Base-by-base conservation (phyloP, 2,113 vertebrate genomes). In the Tichodroma muraria region DNA sequence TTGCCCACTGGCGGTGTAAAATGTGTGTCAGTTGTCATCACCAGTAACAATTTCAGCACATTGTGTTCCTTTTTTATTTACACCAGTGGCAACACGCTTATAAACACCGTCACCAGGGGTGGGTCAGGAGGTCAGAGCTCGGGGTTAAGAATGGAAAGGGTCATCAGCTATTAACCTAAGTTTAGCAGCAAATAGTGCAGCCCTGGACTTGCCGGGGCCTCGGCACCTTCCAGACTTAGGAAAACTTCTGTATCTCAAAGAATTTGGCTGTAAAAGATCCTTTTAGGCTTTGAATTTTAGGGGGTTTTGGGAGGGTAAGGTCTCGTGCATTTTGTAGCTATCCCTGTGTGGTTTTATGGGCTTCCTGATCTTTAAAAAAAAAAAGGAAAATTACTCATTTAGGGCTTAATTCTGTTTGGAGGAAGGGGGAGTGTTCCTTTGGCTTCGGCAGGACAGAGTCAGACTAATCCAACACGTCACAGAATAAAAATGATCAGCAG, bases 41-140 rank as follows among this genome's bases (percentile, higher is more conserved):
- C 97, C 97, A 96, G 96, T 98, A 98, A 97, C 97, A 97, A 96
- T 98, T 97, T 98, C 97, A 97, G 94, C 96, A 97, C 97, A 23
- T 95, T 97, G 93, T 96, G 94, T 93, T 97, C 97, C 94, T 97
- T 97, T 97, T 97, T 97, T 97, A 98, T 98, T 98, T 97, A 97
- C 96, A 97, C 97, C 97, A 61, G 94, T 97, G 97, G 97, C 97
- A 98, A 93, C 95, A 92, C 92, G 97, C 96, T 97, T 97, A 96
- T 98, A 97, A 98, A 96, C 96, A 97, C 89, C 94, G 81, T 96
- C 96, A 95, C 96, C 96, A 88, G 89, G 96, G 95, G 91, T 72
- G 88, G 97, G 97, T 98, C 97, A 97, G 49, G 86, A 97, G 98
- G 97, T 98, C 95, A 97, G 88, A 25, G 94, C 96, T 95, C 61